Conservation (phyloP, 1,140 invertebrate genomes). For the Glossosoma conforme region DNA sequence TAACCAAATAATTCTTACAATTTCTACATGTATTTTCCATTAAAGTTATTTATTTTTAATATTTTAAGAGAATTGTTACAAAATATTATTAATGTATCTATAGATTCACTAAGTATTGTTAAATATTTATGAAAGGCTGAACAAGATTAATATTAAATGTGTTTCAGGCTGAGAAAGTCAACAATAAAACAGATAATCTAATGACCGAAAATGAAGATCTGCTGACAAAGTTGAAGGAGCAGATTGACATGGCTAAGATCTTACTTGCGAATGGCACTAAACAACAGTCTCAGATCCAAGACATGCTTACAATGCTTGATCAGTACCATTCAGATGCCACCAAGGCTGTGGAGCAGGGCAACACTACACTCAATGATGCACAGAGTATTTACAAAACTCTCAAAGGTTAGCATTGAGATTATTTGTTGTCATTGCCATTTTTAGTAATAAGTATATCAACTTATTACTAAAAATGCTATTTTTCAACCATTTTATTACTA, state of each 20-base stretch:
- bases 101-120: no score
- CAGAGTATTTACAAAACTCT: slow-evolving; percentile 79
- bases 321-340: slow-evolving; percentile 69
- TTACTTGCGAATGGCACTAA: slow-evolving; percentile 64
- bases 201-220: slow-evolving; percentile 41
- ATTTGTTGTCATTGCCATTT: slow-evolving; percentile 9
- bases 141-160: not conserved
- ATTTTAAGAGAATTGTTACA: no score
- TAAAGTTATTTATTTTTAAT: no score
- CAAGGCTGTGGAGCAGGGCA: slow-evolving; percentile 75
- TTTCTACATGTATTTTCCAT: no score
- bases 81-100: no score
- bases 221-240: slow-evolving; percentile 34
- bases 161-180: slow-evolving; percentile 16
- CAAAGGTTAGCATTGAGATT: slow-evolving; percentile 64
- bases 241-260: slow-evolving; percentile 31
- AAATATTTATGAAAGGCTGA: not conserved
- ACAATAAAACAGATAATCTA: slow-evolving; percentile 37
- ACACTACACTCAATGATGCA: slow-evolving; percentile 81
- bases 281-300: slow-evolving; percentile 57
- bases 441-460: not conserved
- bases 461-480: not conserved
- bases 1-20: no score
- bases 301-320: slow-evolving; percentile 58
- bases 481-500: slow-evolving; percentile 1